Conservation (phyloP, 2,888 invertebrate species). For the Trissonchulus sp. region DNA sequence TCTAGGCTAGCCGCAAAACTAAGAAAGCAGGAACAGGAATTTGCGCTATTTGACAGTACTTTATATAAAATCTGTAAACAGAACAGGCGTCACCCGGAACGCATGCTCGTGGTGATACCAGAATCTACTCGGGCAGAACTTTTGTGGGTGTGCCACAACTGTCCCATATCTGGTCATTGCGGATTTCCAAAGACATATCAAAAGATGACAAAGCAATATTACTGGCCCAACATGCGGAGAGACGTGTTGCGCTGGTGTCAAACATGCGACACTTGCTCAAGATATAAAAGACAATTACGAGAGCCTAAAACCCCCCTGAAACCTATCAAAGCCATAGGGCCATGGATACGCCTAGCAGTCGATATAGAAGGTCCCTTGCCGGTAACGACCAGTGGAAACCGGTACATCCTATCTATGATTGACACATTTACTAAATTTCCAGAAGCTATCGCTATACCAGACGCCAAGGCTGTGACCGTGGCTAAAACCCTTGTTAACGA, state of each 20-base stretch:
- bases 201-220: slow-evolving; percentile 32
- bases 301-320: slow-evolving; percentile 27
- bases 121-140: background rate
- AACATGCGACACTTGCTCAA: slow-evolving; percentile 34
- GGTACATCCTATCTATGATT: slow-evolving; percentile 37
- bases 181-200: slow-evolving; percentile 34
- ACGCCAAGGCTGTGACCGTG: slow-evolving; percentile 44
- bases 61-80: too few species aligned
- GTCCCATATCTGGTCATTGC: slow-evolving; percentile 35
- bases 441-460: slow-evolving; percentile 42
- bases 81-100: too few species aligned
- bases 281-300: slow-evolving; percentile 28
- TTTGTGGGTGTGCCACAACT: slow-evolving; percentile 18
- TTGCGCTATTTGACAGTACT: too few species aligned
- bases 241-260: slow-evolving; percentile 30
- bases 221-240: slow-evolving; percentile 34
- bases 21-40: too few species aligned
- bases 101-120: slow-evolving; percentile 2
- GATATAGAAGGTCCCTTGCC: slow-evolving; percentile 40
- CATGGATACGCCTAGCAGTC: slow-evolving; percentile 38
- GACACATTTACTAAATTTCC: slow-evolving; percentile 36
- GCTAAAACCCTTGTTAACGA: slow-evolving; percentile 37
- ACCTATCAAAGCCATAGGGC: slow-evolving; percentile 28
- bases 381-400: slow-evolving; percentile 30
- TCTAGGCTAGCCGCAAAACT: too few species aligned